These are phyloP conservation scores for Corticium candelabrum DNA, from an alignment of 37 sponge, comb jelly and placozoan species.

Conservation along the genomic window DNA sequence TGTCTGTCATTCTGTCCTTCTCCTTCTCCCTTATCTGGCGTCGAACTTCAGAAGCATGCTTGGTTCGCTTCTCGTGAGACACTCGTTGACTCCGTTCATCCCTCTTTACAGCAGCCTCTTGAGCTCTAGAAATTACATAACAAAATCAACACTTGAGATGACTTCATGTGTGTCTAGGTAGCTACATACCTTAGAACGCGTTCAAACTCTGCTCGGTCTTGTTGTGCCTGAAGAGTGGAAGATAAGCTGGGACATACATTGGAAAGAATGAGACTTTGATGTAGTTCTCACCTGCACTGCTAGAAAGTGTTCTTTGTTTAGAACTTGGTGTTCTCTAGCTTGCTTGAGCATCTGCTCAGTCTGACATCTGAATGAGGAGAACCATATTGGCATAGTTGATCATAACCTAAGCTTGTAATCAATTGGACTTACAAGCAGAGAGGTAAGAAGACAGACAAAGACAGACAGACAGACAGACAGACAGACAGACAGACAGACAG, in stretches of 20 bases:
- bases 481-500: too few relatives aligned
- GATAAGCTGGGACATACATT: background rate
- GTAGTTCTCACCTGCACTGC: constrained; percentile 49
- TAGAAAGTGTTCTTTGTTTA: constrained; percentile 86
- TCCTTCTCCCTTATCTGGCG: constrained; percentile 85
- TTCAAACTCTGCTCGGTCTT: constrained; percentile 89
- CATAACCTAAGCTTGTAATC: too few relatives aligned
- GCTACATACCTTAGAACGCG: constrained; percentile 79
- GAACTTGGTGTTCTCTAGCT: constrained; percentile 71
- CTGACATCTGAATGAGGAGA: constrained; percentile 30
- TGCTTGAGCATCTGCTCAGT: constrained; percentile 63
- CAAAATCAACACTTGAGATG: too few relatives aligned
- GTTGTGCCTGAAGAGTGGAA: constrained; percentile 46
- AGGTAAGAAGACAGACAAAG: too few relatives aligned
- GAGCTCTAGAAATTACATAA: constrained; percentile 29
- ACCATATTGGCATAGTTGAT: too few relatives aligned
- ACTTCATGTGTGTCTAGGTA: constrained; percentile 10
- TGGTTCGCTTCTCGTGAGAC: constrained; percentile 6
- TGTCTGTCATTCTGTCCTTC: constrained; percentile 37
- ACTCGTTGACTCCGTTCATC: constrained; percentile 37
- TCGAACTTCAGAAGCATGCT: constrained; percentile 68
- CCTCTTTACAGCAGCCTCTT: constrained; percentile 50
- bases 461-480: too few relatives aligned
- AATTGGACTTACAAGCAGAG: too few relatives aligned
- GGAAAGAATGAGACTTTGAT: too few relatives aligned